Percentiles rank a stretch among this genome's conserved stretches.
phyloP scores from a whole-genome alignment of 1,140 invertebrate species.

The Parasteatoda tepidariorum region DNA sequence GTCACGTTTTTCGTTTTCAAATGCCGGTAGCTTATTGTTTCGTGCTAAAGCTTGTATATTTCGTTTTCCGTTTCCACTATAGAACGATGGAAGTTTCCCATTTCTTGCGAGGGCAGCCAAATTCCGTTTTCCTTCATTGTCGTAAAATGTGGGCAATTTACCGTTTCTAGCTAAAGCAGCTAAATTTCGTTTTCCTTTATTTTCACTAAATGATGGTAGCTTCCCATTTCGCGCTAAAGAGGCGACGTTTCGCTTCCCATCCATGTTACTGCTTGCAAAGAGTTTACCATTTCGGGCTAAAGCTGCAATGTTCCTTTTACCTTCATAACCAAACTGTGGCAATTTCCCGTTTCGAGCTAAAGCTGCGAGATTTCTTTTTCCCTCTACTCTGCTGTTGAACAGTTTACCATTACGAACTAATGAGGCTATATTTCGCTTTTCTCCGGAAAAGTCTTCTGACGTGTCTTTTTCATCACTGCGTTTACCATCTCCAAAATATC shows the following conservation, averaged over 20 bases:
- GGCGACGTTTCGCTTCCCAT: constrained; percentile 3
- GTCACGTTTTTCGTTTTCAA: too few species aligned
- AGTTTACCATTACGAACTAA: constrained; percentile 22
- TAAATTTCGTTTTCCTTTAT: constrained; percentile 10
- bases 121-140: constrained; percentile 26
- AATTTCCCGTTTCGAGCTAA: constrained; percentile 18
- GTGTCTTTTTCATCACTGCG: too few species aligned
- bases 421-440: constrained; percentile 6
- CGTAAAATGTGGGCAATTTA: neutral
- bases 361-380: constrained; percentile 9
- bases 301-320: neutral
- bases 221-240: constrained; percentile 24
- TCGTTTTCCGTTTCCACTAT: neutral
- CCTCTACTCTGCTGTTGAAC: neutral
- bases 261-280: neutral
- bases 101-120: constrained; percentile 22
- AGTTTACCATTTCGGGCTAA: neutral
- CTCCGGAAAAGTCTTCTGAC: too few species aligned
- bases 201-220: neutral
- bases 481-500: too few species aligned
- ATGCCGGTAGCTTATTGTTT: constrained; percentile 1
- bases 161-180: constrained; percentile 32
- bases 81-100: constrained; percentile 10
- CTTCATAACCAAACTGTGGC: neutral
- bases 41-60: constrained; percentile 32